Percentiles rank a stretch among this genome's conserved stretches.
These are phyloP conservation scores for Ectropis crepuscularia DNA, from an alignment of 2,888 invertebrate genomes.

Conservation along the genomic window DNA sequence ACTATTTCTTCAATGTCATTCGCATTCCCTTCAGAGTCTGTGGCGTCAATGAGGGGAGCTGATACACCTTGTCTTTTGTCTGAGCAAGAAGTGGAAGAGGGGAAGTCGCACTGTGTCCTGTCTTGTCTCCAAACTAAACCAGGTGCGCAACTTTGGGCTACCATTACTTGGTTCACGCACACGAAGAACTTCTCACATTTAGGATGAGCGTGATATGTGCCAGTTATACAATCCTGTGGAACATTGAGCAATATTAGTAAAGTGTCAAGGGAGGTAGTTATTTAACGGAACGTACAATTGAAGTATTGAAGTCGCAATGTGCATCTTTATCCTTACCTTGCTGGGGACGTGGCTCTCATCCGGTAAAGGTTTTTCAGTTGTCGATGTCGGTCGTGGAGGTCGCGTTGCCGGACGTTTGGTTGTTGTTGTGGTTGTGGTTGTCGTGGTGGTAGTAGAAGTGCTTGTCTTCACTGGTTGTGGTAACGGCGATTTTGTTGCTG, in stretches of 20 bases:
- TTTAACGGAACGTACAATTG: too few species aligned
- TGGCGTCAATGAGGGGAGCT: conserved; percentile 54
- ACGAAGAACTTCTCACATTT: conserved; percentile 91
- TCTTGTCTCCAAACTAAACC: conserved; percentile 90
- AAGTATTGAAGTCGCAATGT: too few species aligned
- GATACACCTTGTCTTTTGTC: conserved; percentile 65
- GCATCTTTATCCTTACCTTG: conserved; percentile 52
- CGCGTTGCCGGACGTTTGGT: conserved; percentile 45
- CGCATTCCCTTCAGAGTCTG: conserved; percentile 50
- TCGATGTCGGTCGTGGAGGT: conserved; percentile 52
- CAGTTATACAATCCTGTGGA: conserved; percentile 85
- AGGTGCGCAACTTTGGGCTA: conserved; percentile 89
- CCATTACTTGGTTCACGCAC: conserved; percentile 90
- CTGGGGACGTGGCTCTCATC: conserved; percentile 61
- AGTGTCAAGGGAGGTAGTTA: too few species aligned
- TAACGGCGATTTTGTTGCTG: conserved; percentile 61
- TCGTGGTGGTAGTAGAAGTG: conserved; percentile 45
- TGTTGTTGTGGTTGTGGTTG: conserved; percentile 45
- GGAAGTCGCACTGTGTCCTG: conserved; percentile 90
- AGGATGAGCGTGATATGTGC: conserved; percentile 90
- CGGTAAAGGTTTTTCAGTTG: conserved; percentile 54
- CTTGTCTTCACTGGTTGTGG: conserved; percentile 48
- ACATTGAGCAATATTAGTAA: not conserved
- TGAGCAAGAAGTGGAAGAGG: conserved; percentile 86
- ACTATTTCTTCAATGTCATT: conserved; percentile 48